Base-by-base conservation (phyloP, 2,797 vertebrate species). In the Urocyon cinereoargenteus region DNA sequence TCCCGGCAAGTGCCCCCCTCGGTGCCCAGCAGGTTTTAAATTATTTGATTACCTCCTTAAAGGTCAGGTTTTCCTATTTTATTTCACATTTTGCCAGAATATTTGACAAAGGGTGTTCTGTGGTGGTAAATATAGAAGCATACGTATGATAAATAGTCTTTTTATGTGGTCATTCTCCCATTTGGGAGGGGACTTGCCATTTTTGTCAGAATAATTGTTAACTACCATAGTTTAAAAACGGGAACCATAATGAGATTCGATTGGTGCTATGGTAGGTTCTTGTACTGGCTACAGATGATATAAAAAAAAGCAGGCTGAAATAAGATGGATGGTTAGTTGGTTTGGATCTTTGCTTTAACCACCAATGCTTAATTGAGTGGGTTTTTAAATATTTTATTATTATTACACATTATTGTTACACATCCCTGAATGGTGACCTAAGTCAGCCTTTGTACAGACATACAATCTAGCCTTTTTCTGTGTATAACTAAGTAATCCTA, bases 211-310 rank as follows among this genome's bases (percentile, higher is more conserved):
- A 77, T 90, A 86, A 62, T 55, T 87, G 22, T 90, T 53, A 92
- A 62, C 45, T 73, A 14, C 28, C 40, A 97, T 83, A 24, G 19
- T 90, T 93, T 95, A 92, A 91, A 95, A 82, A 85, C 75, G 79
- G 24, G 62, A 90, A 93, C 64, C 8, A 75, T 83, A 66, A 26
- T 81, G 82, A 88, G 31, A 82, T 62, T 93, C 59, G 22, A 72
- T 91, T 84, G 49, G 77, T 86, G 51, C 6, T 87, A 2, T 83
- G 21, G 14, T 62, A 51, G 11, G 13, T 57, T 96, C 49, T 49
- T 73, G 3, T 70, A 21, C 26, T 85, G 31, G 40, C 49, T 72
- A 57, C 85, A 84, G 55, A 64, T 84, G 62, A 83, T 59, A 53
- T 51, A 55, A 68, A 36, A 31, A 7, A 66, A 93, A 77, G 2